These are phyloP conservation scores for Phyllotreta striolata DNA, from an alignment of 2,888 invertebrate species.

Conservation along the genomic window DNA sequence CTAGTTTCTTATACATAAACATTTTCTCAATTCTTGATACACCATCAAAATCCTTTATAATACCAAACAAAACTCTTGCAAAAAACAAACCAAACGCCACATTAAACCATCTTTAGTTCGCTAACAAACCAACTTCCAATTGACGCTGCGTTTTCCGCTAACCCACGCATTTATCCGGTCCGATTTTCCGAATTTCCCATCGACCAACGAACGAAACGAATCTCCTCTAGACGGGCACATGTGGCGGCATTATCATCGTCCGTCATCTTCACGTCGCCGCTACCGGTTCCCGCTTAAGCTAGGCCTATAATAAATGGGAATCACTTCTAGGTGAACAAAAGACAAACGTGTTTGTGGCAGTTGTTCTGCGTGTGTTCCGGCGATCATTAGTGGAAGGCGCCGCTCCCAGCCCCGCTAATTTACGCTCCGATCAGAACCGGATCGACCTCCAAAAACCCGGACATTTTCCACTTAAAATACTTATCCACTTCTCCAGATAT, in stretches of 20 bases:
- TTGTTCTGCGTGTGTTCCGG: constrained; percentile 49
- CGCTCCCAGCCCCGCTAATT: constrained; percentile 43
- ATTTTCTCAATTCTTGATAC: too few species aligned
- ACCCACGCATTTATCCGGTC: too few species aligned
- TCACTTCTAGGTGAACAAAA: constrained; percentile 51
- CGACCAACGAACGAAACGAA: too few species aligned
- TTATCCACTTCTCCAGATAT: neutral
- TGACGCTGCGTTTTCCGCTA: too few species aligned
- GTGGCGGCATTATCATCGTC: neutral
- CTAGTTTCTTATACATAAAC: too few species aligned
- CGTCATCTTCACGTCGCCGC: constrained; percentile 36
- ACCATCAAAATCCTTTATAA: too few species aligned
- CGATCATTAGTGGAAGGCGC: constrained; percentile 44
- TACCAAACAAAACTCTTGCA: too few species aligned
- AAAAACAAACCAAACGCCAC: too few species aligned
- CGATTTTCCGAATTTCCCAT: too few species aligned
- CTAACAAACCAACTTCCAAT: too few species aligned
- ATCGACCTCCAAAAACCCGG: constrained; percentile 1
- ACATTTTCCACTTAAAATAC: neutral
- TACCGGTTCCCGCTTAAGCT: constrained; percentile 35
- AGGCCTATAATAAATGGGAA: constrained; percentile 48
- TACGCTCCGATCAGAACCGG: constrained; percentile 22
- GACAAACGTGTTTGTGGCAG: constrained; percentile 52
- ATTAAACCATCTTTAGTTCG: too few species aligned
- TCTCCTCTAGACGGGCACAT: too few species aligned